Percentiles rank a stretch among this genome's conserved stretches.
These are phyloP conservation scores for Syngnathus typhle DNA, from an alignment of 2,113 vertebrate species.

Conservation along the genomic window DNA sequence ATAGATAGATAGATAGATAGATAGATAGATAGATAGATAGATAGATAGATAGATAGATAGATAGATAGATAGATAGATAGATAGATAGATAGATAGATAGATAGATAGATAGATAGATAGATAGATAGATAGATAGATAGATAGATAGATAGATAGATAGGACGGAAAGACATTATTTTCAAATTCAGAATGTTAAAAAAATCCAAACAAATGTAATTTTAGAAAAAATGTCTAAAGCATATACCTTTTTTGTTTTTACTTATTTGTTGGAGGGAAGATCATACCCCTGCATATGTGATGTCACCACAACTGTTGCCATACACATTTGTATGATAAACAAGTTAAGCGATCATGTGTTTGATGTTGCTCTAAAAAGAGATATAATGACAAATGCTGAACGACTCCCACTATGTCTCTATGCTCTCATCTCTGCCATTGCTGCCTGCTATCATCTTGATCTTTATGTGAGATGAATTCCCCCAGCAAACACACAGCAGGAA, in stretches of 20 bases:
- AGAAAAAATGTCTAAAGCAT: not conserved
- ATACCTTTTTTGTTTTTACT: too few relatives aligned
- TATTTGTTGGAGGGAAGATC: not conserved
- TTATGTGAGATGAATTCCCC: slow-evolving; percentile 19
- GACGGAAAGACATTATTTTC: not conserved
- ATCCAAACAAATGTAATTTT: not conserved
- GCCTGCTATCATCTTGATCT: slow-evolving; percentile 17
- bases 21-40: too few relatives aligned
- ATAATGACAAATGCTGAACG: slow-evolving; percentile 9
- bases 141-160: too few relatives aligned
- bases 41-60: too few relatives aligned
- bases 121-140: too few relatives aligned
- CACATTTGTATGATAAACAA: not conserved
- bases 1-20: too few relatives aligned
- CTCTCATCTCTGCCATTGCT: slow-evolving; percentile 19
- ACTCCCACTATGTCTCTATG: not conserved
- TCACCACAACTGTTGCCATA: not conserved
- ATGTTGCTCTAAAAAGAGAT: slow-evolving; percentile 16
- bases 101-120: too few relatives aligned
- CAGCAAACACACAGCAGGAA: slow-evolving; percentile 7
- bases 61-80: too few relatives aligned
- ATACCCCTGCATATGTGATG: not conserved
- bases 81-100: too few relatives aligned
- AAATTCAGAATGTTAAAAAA: not conserved
- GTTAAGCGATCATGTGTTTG: not conserved